These are phyloP conservation scores for Adelosebastes latens DNA, from an alignment of 2,797 vertebrate genomes.

Conservation along the genomic window DNA sequence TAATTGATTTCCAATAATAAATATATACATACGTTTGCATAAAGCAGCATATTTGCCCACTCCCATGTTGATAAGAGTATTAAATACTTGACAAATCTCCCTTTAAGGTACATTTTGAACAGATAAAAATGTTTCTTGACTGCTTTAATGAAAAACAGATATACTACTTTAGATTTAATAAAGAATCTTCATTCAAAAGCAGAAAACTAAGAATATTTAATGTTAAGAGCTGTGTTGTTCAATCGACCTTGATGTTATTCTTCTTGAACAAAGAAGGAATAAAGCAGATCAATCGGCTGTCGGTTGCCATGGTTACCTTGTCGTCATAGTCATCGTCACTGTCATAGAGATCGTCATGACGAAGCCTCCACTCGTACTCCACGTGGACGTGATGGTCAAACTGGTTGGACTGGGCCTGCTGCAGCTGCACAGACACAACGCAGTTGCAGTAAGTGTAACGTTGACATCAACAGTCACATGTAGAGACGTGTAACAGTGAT, in stretches of 20 bases:
- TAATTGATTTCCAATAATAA: too few relatives aligned
- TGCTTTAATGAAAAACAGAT: background rate
- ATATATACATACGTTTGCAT: too few relatives aligned
- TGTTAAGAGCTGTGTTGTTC: background rate
- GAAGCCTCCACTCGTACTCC: constrained; percentile 87
- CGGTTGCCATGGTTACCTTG: constrained; percentile 50
- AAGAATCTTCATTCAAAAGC: background rate
- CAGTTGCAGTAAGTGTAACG: background rate
- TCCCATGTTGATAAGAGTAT: too few relatives aligned
- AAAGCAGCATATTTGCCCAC: too few relatives aligned
- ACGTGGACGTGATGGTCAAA: constrained; percentile 87
- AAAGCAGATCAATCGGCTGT: too few relatives aligned
- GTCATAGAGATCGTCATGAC: constrained; percentile 86
- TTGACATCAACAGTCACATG: background rate
- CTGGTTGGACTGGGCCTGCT: constrained; percentile 84
- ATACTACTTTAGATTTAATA: background rate
- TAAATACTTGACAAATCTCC: too few relatives aligned
- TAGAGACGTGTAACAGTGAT: background rate
- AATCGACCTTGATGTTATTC: too few relatives aligned
- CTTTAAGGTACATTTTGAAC: too few relatives aligned
- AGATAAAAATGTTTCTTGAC: background rate
- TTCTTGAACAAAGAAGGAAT: background rate
- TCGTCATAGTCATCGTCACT: constrained; percentile 88
- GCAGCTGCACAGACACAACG: constrained; percentile 74
- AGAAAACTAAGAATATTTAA: background rate